phyloP scores from a whole-genome alignment of 1,140 invertebrate genomes.

The Oryctes rhinoceros region DNA sequence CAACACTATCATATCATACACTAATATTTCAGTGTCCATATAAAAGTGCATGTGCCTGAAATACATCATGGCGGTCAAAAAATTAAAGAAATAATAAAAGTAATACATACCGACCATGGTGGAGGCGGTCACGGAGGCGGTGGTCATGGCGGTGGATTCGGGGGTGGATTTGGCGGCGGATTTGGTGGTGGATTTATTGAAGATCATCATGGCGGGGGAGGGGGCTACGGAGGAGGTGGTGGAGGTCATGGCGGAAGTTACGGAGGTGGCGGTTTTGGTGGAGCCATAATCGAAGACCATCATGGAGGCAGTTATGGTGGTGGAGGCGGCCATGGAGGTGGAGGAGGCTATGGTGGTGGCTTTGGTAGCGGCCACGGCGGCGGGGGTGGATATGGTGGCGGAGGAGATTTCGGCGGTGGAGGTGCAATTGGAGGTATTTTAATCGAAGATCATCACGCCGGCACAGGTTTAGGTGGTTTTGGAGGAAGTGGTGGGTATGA shows the following conservation, averaged over 20 bases:
- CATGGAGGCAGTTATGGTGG: neutral
- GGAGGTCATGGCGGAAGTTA: neutral
- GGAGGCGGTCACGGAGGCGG: conserved; percentile 10
- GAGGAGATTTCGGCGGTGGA: neutral
- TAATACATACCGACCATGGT: conserved; percentile 1
- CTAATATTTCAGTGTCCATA: neutral
- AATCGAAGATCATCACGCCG: neutral
- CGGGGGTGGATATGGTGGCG: neutral
- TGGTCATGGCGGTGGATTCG: neutral
- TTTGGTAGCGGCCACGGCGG: neutral
- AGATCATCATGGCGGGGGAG: conserved; percentile 15
- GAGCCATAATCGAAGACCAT: neutral
- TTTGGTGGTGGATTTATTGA: neutral
- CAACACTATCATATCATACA: neutral
- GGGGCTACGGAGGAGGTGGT: neutral
- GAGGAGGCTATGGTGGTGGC: neutral
- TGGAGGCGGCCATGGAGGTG: neutral
- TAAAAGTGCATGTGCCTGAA: conserved; percentile 14
- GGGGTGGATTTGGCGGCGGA: neutral
- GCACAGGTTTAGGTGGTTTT: neutral
- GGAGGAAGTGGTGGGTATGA: neutral
- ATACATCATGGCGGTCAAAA: neutral
- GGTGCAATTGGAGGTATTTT: neutral
- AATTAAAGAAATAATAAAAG: conserved; percentile 11
- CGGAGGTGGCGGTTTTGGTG: neutral